Base-by-base conservation (phyloP, 2,797 vertebrate genomes). In the Acanthurus tractus region DNA sequence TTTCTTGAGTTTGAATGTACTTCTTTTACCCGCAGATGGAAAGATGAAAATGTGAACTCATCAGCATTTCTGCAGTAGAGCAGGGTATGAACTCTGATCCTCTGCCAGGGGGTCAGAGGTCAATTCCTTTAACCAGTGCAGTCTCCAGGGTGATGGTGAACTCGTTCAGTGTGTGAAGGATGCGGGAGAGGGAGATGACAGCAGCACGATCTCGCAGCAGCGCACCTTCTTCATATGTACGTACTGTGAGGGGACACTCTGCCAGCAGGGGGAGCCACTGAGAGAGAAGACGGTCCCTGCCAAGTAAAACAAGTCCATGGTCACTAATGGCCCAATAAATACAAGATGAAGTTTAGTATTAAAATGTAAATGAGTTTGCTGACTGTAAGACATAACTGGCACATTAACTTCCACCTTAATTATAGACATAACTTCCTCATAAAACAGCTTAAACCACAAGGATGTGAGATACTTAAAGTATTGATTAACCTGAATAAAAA, bases 211-310 rank as follows among this genome's bases (percentile, higher is more conserved):
- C 97, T 48, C 98, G 95, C 50, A 99, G 94, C 69, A 99, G 94
- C 38, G 98, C 97, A 0, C 92, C 93, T 48, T 99, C 98, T 84
- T 99, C 98, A 0, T 98, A 99, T 78, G 97, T 98, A 63, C 97
- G 95, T 0, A 91, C 93, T 29, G 97, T 95, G 79, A 96, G 90
- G 0, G 97, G 96, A 76, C 96, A 97, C 71, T 97, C 96, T 0
- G 96, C 96, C 91, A 99, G 86, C 70, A 98, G 87, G 0, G 97
- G 97, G 87, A 99, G 97, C 98, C 98, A 99, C 86, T 96, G 96
- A 6, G 96, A 90, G 49, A 99, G 94, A 38, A 98, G 93, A 65
- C 96, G 96, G 83, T 99, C 98, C 93, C 98, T 99, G 90, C 0
- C 46, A 38, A 76, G 65, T 70, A 20, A 18, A 74, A 74, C 11